These are phyloP conservation scores for Drosophila watanabei DNA, from an alignment of 1,140 invertebrate genomes.

Conservation along the genomic window DNA sequence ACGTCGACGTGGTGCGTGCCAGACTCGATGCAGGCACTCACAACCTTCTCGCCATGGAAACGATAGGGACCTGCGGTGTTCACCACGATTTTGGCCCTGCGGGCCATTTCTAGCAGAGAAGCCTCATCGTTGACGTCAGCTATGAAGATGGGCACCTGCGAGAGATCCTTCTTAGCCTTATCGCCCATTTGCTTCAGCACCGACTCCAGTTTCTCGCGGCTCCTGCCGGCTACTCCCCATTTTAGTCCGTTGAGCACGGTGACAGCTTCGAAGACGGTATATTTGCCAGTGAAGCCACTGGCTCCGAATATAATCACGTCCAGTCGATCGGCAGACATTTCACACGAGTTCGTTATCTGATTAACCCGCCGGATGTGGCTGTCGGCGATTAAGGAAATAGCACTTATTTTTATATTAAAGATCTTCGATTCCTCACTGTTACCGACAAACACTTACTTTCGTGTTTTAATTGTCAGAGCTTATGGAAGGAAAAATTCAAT, in stretches of 20 bases:
- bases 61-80: slow-evolving; percentile 97
- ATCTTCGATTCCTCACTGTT: too few relatives aligned
- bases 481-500: not conserved
- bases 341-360: slow-evolving; percentile 24
- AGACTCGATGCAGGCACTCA: slow-evolving; percentile 94
- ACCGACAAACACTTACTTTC: not conserved
- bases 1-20: slow-evolving; percentile 96
- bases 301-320: slow-evolving; percentile 94
- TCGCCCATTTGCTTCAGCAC: slow-evolving; percentile 88
- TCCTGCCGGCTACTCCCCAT: slow-evolving; percentile 83
- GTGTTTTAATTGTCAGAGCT: not conserved
- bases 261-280: slow-evolving; percentile 89
- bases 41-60: slow-evolving; percentile 95
- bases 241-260: slow-evolving; percentile 86
- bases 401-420: not conserved
- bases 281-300: slow-evolving; percentile 94
- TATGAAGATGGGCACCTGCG: slow-evolving; percentile 89
- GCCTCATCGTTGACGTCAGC: slow-evolving; percentile 92
- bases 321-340: slow-evolving; percentile 86
- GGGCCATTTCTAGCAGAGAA: slow-evolving; percentile 92
- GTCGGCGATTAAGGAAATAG: not conserved
- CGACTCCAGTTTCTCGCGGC: slow-evolving; percentile 89
- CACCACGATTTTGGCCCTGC: slow-evolving; percentile 89
- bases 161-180: slow-evolving; percentile 87
- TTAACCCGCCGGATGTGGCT: not conserved